Evolutionary conservation across 1,140 invertebrate genomes (phyloP).

Genomic region (Dendrolimus punctatus): DNA sequence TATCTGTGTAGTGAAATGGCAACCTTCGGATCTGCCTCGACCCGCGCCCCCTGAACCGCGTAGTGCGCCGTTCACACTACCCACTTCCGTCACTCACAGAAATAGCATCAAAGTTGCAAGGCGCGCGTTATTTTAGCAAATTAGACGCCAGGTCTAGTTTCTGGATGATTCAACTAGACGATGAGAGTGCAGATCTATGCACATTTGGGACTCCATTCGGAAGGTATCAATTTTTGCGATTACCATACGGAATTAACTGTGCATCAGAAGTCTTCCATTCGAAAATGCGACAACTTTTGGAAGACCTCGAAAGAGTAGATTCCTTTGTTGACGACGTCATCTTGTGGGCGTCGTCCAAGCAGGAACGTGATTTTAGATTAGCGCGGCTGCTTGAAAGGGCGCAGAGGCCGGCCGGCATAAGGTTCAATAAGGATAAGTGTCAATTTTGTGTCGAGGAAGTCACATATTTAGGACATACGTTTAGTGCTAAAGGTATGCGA

Average conservation of each 20-base stretch:
- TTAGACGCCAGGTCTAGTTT: constrained; percentile 27
- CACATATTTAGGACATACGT: background rate
- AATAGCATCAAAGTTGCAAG: constrained; percentile 11
- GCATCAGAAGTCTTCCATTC: too few relatives aligned
- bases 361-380: constrained; percentile 3
- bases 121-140: constrained; percentile 19
- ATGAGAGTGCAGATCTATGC: constrained; percentile 17
- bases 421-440: background rate
- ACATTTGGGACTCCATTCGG: constrained; percentile 28
- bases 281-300: constrained; percentile 5
- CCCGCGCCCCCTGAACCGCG: too few relatives aligned
- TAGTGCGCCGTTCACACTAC: constrained; percentile 17
- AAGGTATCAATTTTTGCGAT: constrained; percentile 24
- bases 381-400: constrained; percentile 2
- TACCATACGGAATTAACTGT: constrained; percentile 25
- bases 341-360: background rate
- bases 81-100: constrained; percentile 20
- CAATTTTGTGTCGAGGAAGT: background rate
- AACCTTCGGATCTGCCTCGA: too few relatives aligned
- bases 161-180: constrained; percentile 18
- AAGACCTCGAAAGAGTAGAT: constrained; percentile 5
- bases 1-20: too few relatives aligned
- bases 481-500: constrained; percentile 1
- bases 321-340: constrained; percentile 8
- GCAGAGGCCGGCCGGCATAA: constrained; percentile 4